Evolutionary conservation across 2,113 vertebrate genomes (phyloP).

Genomic region (Pseudorhombus dupliciocellatus): DNA sequence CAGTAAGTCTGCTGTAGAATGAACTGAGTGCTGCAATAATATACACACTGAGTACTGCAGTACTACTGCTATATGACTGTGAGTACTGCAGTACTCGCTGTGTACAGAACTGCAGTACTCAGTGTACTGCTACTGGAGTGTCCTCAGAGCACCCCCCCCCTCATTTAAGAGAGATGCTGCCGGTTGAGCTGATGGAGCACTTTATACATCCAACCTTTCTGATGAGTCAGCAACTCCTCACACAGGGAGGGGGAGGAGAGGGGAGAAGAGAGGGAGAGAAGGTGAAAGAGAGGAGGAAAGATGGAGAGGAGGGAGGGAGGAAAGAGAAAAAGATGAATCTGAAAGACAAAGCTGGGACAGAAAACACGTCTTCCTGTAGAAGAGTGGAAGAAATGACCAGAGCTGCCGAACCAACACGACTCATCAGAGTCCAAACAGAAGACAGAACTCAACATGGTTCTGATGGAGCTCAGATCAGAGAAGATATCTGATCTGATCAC

Average conservation of each 20-base stretch:
- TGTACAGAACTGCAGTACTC: conserved; percentile 54
- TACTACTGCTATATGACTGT: background rate
- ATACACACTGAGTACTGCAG: background rate
- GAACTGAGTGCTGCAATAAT: no score
- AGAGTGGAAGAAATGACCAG: no score
- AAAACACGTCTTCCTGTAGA: background rate
- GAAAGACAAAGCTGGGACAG: background rate
- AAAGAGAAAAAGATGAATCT: background rate
- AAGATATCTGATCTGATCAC: no score
- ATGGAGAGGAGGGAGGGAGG: background rate
- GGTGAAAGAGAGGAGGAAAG: background rate
- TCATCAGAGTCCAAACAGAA: no score
- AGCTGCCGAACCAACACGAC: no score
- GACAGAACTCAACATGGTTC: no score
- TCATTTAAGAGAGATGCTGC: conserved; percentile 72
- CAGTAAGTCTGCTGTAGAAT: background rate
- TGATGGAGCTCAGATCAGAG: no score
- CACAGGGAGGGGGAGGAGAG: conserved; percentile 22
- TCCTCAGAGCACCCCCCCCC: conserved; percentile 59
- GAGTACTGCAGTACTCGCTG: background rate
- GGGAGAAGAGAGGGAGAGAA: background rate
- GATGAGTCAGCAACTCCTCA: conserved; percentile 76
- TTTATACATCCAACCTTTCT: conserved; percentile 65
- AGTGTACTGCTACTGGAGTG: conserved; percentile 54
- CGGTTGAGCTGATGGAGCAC: conserved; percentile 81